These are phyloP conservation scores for Pheosia tremula DNA, from an alignment of 2,888 invertebrate species.

Conservation along the genomic window DNA sequence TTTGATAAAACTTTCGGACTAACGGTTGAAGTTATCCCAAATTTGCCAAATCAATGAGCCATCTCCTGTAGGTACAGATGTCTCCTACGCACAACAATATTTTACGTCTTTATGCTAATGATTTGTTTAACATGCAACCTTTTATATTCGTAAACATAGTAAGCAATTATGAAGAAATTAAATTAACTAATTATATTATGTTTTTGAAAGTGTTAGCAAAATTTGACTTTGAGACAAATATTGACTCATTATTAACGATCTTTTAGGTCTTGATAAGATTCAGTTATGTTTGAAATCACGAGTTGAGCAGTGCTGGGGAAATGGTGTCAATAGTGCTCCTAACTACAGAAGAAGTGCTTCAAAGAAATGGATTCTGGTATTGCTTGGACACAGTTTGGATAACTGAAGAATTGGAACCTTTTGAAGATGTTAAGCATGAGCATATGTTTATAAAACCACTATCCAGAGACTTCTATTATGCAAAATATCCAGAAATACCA, in stretches of 20 bases:
- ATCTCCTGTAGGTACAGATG: constrained; percentile 9
- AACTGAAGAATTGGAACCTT: constrained; percentile 74
- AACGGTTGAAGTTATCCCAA: constrained; percentile 34
- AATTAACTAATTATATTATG: constrained; percentile 22
- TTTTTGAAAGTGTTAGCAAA: constrained; percentile 15
- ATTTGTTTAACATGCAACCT: background rate
- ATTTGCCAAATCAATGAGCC: constrained; percentile 42
- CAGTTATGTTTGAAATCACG: constrained; percentile 18
- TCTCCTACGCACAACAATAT: background rate
- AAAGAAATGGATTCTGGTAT: constrained; percentile 73
- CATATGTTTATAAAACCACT: constrained; percentile 66
- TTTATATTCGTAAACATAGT: constrained; percentile 1
- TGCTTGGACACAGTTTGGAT: constrained; percentile 71
- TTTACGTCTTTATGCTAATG: background rate
- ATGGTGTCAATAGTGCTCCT: constrained; percentile 75
- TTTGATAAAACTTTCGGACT: constrained; percentile 33
- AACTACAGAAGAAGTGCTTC: constrained; percentile 74
- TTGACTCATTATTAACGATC: background rate
- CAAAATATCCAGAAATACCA: constrained; percentile 72
- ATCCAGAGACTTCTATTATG: constrained; percentile 71
- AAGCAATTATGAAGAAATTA: constrained; percentile 12
- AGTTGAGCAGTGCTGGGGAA: constrained; percentile 30
- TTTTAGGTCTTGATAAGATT: constrained; percentile 6
- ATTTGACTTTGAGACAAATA: background rate
- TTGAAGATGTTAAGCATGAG: constrained; percentile 71